Base-by-base conservation (phyloP, 2,113 vertebrate species). In the Balaeniceps rex region DNA sequence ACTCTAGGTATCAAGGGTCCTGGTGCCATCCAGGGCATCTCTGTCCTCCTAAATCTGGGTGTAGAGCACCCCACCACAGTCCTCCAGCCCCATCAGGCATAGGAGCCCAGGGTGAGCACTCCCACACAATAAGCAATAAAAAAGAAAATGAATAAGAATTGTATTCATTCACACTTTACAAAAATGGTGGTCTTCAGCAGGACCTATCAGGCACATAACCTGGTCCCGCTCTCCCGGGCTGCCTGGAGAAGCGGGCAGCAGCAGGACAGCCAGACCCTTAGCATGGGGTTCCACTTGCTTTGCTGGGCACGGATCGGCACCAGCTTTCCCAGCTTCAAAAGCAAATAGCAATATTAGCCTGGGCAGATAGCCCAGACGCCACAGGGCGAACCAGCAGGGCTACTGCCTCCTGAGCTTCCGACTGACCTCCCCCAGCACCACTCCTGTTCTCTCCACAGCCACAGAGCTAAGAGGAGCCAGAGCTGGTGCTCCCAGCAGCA, bases 131-230 rank as follows among this genome's bases (percentile, higher is more conserved):
- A 51, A 44, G 14, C n/a, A 55, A 34, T 18, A 29, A 51, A 40
- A 44, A n/a, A 31, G 19, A 24, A 60, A 54, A 31, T 2, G 0
- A 76, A 0, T 3, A 23, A n/a, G 44, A 42, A 17, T 16, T 8
- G 13, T 8, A 29, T 17, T 63, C 26, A 44, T 16, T 10, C 47
- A 8, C 14, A 6, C 10, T 42, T 36, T 25, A 40, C 5, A 71
- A 33, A 54, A 68, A 5, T 0, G 2, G 19, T 3, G 17, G 40
- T 28, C 13, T 26, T 24, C 8, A 57, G 72, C 29, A 22, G 31
- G n/a, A 66, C 17, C 18, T 23, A 9, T 23, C 8, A 7, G 26
- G 36, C 28, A 60, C 6, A 7, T 26, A 38, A 34, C 17, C 17
- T 1, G 2, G 38, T 18, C 71, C 47, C 10, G 29, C 25, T 51